Conservation (phyloP, 2,113 vertebrate species). For the Ariopsis seemanni region DNA sequence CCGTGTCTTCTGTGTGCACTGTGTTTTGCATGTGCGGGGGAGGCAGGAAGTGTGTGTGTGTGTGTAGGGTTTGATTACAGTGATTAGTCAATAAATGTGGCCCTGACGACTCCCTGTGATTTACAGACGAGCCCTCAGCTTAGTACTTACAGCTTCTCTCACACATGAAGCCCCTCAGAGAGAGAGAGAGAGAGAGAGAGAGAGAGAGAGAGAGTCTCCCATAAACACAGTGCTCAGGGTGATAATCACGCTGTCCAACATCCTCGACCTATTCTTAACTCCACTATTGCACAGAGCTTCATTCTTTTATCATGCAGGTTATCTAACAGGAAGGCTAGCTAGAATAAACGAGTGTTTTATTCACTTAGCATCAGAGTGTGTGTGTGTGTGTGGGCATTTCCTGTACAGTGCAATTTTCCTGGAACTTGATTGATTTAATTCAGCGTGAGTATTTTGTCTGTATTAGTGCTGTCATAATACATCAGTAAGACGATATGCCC, state of each 20-base stretch:
- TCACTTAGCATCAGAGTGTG: background rate
- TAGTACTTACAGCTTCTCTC: slow-evolving; percentile 44
- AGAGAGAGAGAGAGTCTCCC: slow-evolving; percentile 2
- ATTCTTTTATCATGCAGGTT: background rate
- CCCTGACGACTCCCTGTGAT: slow-evolving; percentile 51
- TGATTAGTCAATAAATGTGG: slow-evolving; percentile 58
- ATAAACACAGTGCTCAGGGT: slow-evolving; percentile 45
- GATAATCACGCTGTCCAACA: slow-evolving; percentile 47
- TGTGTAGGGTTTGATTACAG: slow-evolving; percentile 55
- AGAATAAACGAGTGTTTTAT: background rate
- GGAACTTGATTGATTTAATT: background rate
- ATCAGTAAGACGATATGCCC: background rate
- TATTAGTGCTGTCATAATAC: background rate
- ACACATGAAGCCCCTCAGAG: slow-evolving; percentile 11
- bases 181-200: background rate
- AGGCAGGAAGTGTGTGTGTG: slow-evolving; percentile 48
- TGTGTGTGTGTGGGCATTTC: background rate
- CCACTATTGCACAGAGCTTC: background rate
- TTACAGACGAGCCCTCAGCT: slow-evolving; percentile 42
- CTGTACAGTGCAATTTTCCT: background rate
- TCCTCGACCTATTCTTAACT: slow-evolving; percentile 45
- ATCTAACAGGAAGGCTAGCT: background rate
- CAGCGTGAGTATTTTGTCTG: background rate
- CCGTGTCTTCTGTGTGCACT: slow-evolving; percentile 8
- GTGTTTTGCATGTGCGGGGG: slow-evolving; percentile 45